Base-by-base conservation (phyloP, 2,888 invertebrate species). In the Caenorhabditis sp. region DNA sequence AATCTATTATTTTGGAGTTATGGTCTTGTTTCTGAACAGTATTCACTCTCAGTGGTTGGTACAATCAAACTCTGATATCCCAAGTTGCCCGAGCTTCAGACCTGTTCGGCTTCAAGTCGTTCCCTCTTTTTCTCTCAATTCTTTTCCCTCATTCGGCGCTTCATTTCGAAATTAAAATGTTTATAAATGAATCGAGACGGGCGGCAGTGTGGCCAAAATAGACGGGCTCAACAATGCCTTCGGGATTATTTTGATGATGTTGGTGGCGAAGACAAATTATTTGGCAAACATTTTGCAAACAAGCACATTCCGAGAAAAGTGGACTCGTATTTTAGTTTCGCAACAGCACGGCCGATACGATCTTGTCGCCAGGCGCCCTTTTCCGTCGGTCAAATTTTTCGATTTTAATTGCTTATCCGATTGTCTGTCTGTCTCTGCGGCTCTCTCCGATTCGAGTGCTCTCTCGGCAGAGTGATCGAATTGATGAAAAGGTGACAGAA, bases 211-310 rank as follows among this genome's bases (percentile, higher is more conserved):
- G 39, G 52, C 22, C 43, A 52, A 53, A 68, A 59, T 43, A 52
- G 68, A 22, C 15, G 30, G 58, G 32, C 55, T 56, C 52, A 63
- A 62, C 62, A 62, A 62, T 52, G 62, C 65, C 65, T 9, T 58
- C 56, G 66, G 68, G 68, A 68, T 68, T 68, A 68, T 68, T 68
- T 68, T 68, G 66, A 68, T 68, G 68, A 68, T 68, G 68, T 68
- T 27, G 50, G 20, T 20, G 30, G 17, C 37, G 9, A 20, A 37
- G 8, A 53, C 45, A 48, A 56, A 50, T 46, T 65, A 56, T 65
- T 56, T 56, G 27, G 26, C 43, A 53, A 43, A 53, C 52, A 41
- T 46, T 41, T 43, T 15, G 22, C 4, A 43, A 17, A 43, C 20
- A 20, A 20, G 9, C 22, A 22, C 22, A 62, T 41, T 41, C 48